These are phyloP conservation scores for Xanthia togata DNA, from an alignment of 2,888 invertebrate species.

Conservation along the genomic window DNA sequence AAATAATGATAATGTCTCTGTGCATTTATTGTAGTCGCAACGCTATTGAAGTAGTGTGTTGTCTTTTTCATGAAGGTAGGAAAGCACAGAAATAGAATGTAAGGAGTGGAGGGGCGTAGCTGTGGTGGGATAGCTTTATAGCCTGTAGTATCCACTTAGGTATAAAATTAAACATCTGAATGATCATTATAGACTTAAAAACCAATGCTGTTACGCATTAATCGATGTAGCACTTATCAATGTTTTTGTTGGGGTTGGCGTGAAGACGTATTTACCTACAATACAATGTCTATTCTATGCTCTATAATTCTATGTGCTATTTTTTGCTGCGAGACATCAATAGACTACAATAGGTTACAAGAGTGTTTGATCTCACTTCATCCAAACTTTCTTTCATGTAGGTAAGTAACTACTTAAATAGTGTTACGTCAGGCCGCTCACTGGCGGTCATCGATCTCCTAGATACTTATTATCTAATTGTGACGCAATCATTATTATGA, in stretches of 20 bases:
- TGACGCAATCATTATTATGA: slow-evolving; percentile 80
- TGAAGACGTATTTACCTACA: slow-evolving; percentile 44
- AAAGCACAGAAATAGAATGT: slow-evolving; percentile 40
- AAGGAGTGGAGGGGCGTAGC: slow-evolving; percentile 25
- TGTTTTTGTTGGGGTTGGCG: slow-evolving; percentile 11
- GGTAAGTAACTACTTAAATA: slow-evolving; percentile 71
- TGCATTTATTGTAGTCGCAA: slow-evolving; percentile 10
- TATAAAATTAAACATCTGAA: slow-evolving; percentile 30
- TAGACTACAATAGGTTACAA: slow-evolving; percentile 41
- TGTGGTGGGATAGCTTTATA: slow-evolving; percentile 22
- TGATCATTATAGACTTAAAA: slow-evolving; percentile 20
- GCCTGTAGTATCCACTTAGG: not conserved
- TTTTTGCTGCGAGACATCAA: slow-evolving; percentile 47
- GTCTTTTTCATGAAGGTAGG: slow-evolving; percentile 24
- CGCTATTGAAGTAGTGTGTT: not conserved
- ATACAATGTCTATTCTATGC: slow-evolving; percentile 23
- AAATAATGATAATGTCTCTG: slow-evolving; percentile 8
- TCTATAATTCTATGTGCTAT: not conserved
- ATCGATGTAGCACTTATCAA: slow-evolving; percentile 19
- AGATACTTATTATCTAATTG: slow-evolving; percentile 83
- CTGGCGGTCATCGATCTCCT: slow-evolving; percentile 79
- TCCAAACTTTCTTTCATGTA: slow-evolving; percentile 77
- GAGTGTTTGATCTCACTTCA: slow-evolving; percentile 57
- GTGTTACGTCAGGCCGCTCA: slow-evolving; percentile 79
- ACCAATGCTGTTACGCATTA: slow-evolving; percentile 17